Base-by-base conservation (phyloP, 2,113 vertebrate genomes). In the Hyperoodon ampullatus region DNA sequence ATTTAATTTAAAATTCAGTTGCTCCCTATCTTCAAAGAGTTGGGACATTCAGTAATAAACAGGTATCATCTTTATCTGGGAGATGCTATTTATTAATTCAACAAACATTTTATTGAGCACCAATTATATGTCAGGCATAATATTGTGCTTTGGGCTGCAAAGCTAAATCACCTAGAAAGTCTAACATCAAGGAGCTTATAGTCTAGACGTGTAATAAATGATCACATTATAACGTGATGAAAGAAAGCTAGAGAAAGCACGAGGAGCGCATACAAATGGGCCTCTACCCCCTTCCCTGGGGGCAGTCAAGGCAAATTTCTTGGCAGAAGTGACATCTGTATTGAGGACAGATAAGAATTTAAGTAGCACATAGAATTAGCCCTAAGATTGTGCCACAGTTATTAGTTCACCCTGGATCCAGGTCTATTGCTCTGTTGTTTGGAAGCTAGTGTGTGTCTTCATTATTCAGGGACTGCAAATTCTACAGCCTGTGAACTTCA, bases 1-100 rank as follows among this genome's bases (percentile, higher is more conserved):
- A 75, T 65, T 74, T 44, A 35, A 90, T 55, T 88, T 91, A 78
- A 95, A 93, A 88, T 92, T 78, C 13, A 84, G 5, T 33, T 90
- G 44, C n/a, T 70, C 16, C 50, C 8, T 85, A 21, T 78, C 55
- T 50, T 92, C 19, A 78, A 86, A 60, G 33, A 53, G 33, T 35
- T 95, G 75, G 55, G 44, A n/a, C 30, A 61, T 78, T 84, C 47
- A 93, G 8, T 71, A 88, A 87, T 88, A 83, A 53, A 72, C 28
- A 93, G 28, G 35, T 47, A 83, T 80, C 11, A 65, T 68, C n/a
- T 96, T 42, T 88, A 61, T 88, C 55, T 65, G 35, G 24, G 42
- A 96, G 77, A 85, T 24, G 2, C 9, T 95, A 65, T 70, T 94
- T 16, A 58, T 47, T 72, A 86, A 72, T 71, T 85, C 19, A 61